Evolutionary conservation across 2,888 invertebrate species (phyloP), one percentile per base, ranked within the genome.

Genomic region (Coecobrya sp.): DNA sequence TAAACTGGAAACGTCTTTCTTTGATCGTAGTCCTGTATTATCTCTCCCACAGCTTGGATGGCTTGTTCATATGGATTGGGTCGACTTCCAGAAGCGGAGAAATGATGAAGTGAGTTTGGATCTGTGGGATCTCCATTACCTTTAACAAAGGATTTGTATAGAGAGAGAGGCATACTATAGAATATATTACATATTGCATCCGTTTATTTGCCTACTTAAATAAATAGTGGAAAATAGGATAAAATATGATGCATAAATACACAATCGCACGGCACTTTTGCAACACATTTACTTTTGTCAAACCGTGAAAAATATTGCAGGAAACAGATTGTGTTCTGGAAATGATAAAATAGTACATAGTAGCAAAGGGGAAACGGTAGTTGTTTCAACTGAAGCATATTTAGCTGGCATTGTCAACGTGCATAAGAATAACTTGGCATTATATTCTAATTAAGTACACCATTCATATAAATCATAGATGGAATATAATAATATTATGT

Each of bases 1-100:
- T 96, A 95, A 27, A 96, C 96, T 8, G 96, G 96, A 94, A 96
- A 96, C 94, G 95, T 95, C 95, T 97, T 97, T 94, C 96, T 96
- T 11, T 95, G 95, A 94, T 96, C 96, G 95, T 96, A 96, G 93
- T 96, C 96, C 94, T 96, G 95, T 59, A 96, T 96, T 79, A 96
- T 96, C 93, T 96, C 95, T 0, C 96, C 96, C 0, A 96, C 94
- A 45, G 94, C 92, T 86, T 70, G 68, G 70, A 96, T 95, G 13
- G 96, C 96, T 92, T 95, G 95, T 93, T 96, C 95, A 93, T 96
- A 96, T 16, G 95, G 95, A 94, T 96, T 96, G 13, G 95, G 70
- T 16, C 93, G 92, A 55, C 85, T 49, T n/a, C 91, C 92, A 30
- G 89, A 76, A 19, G 89, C 89, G 11, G 93, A 93, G 86, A 93